Base-by-base conservation (phyloP, 2,113 vertebrate species). In the Varanus komodoensis region DNA sequence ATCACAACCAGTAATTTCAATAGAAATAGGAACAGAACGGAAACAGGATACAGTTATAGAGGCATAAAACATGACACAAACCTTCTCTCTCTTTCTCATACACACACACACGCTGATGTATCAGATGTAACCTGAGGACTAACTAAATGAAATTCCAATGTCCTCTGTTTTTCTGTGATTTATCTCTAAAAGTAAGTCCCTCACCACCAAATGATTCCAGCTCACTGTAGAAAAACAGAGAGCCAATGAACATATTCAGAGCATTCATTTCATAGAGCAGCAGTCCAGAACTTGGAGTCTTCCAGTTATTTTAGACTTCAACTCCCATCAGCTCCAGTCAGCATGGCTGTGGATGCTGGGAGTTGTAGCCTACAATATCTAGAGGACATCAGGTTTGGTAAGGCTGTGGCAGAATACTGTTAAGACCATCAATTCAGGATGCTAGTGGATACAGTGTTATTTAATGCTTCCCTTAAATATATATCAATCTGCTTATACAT, bases 21-120 rank as follows among this genome's bases (percentile, higher is more conserved):
- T 17, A 54, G 6, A 71, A 93, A 67, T 77, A 6, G 4, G 38
- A 84, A n/a, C 1, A 0, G 1, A 2, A 15, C 2, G 0, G 1
- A 1, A 2, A 38, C 1, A 84, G 12, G 25, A 80, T 7, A 1
- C 19, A 92, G 82, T 23, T 48, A 9, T 80, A 84, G 89, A 1
- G 14, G 75, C 87, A 87, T 83, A n/a, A 52, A 5, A 0, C 0
- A 64, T 48, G 6, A 25, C 23, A 14, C 21, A 80, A 52, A 52
- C 78, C 23, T 8, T 81, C 4, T 48, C 27, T 27, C 14, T n/a
- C 12, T n/a, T n/a, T n/a, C n/a, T n/a, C 19, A 14, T 68, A 54
- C 11, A 54, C 54, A 54, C 8, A 7, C 50, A 7, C 6, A 50
- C 29, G 4, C 11, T 67, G 61, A 6, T 61, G n/a, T 82, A 17